Base-by-base conservation (phyloP, 2,888 invertebrate species). In the Thereva nobilitata region DNA sequence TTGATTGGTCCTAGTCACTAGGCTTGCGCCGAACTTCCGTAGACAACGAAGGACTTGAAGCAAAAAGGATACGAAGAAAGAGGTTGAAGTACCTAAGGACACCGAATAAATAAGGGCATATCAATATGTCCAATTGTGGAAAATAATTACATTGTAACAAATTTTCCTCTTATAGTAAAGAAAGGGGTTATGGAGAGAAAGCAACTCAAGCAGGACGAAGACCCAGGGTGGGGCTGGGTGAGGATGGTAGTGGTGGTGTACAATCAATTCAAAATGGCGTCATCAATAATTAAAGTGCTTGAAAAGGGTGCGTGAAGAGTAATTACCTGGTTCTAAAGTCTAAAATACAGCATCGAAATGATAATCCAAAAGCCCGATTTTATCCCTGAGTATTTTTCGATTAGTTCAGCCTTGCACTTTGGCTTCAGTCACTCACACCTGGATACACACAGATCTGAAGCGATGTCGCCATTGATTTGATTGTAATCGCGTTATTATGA, bases 91-190 rank as follows among this genome's bases (percentile, higher is more conserved):
- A 40, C 61, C 61, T 50, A 50, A 44, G 45, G 45, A 10, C 44
- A 40, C 50, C 35, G 50, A 49, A 67, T 68, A 70, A 70, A 70
- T 67, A 75, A 75, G 70, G 23, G 77, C 79, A 78, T 80, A 80
- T 78, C 80, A 79, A 80, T 80, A 79, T 80, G 80, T 80, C 79
- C 78, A 80, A 80, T 80, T 79, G 80, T 80, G 80, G 80, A 80
- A 80, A 80, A 80, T 80, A 80, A 80, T 80, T 80, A 80, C 78
- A 80, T 79, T 79, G 79, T 77, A 79, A 79, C 80, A 80, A 80
- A 80, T 80, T 79, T 80, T 77, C 69, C 68, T 70, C 71, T 70
- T 71, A 41, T 42, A 50, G 66, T 61, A 50, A 57, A 66, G 57
- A 50, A 52, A 61, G 50, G 61, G 61, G 61, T 61, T 61, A 61